phyloP scores from a whole-genome alignment of 2,113 vertebrate species.

The Raja brachyura region DNA sequence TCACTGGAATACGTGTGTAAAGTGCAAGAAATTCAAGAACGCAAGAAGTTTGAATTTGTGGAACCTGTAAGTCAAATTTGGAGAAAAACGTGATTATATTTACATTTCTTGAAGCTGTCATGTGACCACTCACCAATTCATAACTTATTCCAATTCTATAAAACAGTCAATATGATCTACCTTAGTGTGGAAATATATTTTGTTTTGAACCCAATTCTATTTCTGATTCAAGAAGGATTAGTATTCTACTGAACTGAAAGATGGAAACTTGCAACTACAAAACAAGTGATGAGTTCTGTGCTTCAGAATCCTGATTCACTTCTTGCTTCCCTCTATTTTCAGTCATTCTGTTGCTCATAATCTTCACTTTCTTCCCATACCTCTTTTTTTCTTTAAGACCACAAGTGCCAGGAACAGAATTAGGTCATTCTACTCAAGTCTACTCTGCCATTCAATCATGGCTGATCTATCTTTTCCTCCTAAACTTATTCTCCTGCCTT shows the following conservation, averaged over 20 bases:
- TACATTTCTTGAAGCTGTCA: neutral
- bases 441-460: no score
- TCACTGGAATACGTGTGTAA: constrained; percentile 93
- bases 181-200: neutral
- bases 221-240: neutral
- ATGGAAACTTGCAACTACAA: neutral
- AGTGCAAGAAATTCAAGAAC: constrained; percentile 93
- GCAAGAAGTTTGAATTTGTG: constrained; percentile 97
- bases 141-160: neutral
- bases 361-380: neutral
- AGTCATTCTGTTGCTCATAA: neutral
- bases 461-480: no score
- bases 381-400: neutral
- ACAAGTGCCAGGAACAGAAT: no score
- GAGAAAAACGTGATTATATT: neutral
- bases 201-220: neutral
- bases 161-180: neutral
- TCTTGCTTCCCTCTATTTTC: neutral
- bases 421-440: no score
- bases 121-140: neutral
- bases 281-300: neutral
- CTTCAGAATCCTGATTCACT: neutral
- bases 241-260: neutral
- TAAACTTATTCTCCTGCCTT: no score
- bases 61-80: constrained; percentile 77